Percentiles rank a stretch among this genome's conserved stretches.
These are phyloP conservation scores for Cassiopea andromeda DNA, from an alignment of 30 jellyfish, hydroid and myxozoan species.

Conservation along the genomic window DNA sequence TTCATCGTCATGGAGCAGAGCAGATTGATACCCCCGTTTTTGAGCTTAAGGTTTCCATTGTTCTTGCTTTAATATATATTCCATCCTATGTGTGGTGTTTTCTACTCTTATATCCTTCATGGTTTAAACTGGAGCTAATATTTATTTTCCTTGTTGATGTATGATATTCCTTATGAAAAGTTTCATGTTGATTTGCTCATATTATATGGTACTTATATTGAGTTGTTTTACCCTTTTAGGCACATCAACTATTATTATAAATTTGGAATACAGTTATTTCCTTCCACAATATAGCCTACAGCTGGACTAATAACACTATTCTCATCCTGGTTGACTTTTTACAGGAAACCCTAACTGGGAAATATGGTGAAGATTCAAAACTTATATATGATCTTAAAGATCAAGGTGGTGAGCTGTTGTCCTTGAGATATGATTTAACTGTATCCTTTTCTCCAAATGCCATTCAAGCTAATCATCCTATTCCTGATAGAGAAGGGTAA, in stretches of 20 bases:
- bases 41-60: constrained; percentile 80
- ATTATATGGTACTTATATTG: no score
- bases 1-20: constrained; percentile 99
- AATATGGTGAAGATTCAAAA: constrained; percentile 99
- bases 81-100: background rate
- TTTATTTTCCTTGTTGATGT: no score
- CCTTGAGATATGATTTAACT: constrained; percentile 95
- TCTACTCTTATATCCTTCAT: background rate
- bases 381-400: constrained; percentile 94
- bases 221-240: no score
- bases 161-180: no score
- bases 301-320: background rate
- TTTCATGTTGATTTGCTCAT: no score
- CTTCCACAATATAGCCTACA: no score
- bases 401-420: constrained; percentile 98
- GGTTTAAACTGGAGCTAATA: no score
- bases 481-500: background rate
- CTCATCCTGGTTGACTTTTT: background rate
- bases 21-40: constrained; percentile 99
- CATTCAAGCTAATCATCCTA: background rate
- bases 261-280: no score
- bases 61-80: background rate
- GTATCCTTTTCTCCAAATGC: constrained; percentile 58
- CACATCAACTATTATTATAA: no score
- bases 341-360: constrained; percentile 98